A percentile compares a stretch with the other conserved stretches of the same genome.
Conservation (phyloP, 2,888 invertebrate species). For the Criorhina ranunculi region DNA sequence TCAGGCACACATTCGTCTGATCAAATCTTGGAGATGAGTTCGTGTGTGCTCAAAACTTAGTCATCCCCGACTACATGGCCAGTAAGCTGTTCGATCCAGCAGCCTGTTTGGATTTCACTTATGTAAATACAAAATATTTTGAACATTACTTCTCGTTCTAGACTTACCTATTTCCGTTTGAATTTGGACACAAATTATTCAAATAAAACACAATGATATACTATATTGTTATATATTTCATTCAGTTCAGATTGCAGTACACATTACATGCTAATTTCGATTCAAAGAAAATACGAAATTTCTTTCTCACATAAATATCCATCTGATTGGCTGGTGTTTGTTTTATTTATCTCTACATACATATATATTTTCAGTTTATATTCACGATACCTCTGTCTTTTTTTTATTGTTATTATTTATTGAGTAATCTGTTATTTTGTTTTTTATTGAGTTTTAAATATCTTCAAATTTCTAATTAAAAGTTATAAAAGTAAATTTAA, state of each 20-base stretch:
- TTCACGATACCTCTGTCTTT: conserved; percentile 58
- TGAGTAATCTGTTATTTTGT: conserved; percentile 49
- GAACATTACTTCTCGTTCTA: no score
- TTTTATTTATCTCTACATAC: conserved; percentile 42
- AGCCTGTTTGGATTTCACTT: no score
- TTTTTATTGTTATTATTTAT: conserved; percentile 19
- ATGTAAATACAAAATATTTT: no score
- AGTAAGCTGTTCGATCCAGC: no score
- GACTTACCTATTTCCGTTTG: background rate
- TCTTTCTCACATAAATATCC: conserved; percentile 51
- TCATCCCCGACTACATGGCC: no score
- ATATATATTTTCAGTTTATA: conserved; percentile 34
- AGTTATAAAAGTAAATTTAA: conserved; percentile 55
- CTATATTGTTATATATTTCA: conserved; percentile 63
- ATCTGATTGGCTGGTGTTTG: conserved; percentile 53
- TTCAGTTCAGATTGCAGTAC: conserved; percentile 68
- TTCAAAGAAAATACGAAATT: conserved; percentile 61
- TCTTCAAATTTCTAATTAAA: conserved; percentile 59
- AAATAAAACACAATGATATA: conserved; percentile 28
- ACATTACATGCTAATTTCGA: conserved; percentile 65
- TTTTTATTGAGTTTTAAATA: conserved; percentile 54
- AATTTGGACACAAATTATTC: background rate
- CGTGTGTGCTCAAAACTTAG: no score
- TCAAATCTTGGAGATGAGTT: no score
- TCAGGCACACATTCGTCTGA: no score